A percentile compares a stretch with the other conserved stretches of the same genome.
Conservation (phyloP, 2,113 vertebrate genomes). For the Alces alces region DNA sequence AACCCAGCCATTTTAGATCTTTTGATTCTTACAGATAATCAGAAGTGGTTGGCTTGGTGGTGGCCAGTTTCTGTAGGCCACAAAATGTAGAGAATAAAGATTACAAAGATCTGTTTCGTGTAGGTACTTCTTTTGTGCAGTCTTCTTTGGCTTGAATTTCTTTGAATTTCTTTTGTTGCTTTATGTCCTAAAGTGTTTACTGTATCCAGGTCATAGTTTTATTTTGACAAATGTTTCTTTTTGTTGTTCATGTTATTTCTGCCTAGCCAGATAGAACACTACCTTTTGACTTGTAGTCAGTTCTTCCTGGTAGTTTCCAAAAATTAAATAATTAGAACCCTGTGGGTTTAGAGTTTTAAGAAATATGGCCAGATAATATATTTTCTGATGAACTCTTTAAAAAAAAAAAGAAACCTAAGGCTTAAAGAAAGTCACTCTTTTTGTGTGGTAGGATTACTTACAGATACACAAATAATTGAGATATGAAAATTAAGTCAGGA, state of each 20-base stretch:
- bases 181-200: neutral
- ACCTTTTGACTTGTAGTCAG: neutral
- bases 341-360: neutral
- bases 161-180: slow-evolving; percentile 27
- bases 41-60: neutral
- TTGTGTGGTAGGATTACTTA: neutral
- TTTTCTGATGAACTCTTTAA: neutral
- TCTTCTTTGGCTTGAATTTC: neutral
- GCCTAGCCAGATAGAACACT: neutral
- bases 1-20: neutral
- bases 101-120: neutral
- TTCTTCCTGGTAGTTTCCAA: neutral
- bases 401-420: neutral
- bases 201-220: neutral
- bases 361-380: neutral
- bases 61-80: neutral
- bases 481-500: neutral
- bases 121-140: neutral
- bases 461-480: neutral
- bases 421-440: neutral
- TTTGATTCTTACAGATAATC: neutral
- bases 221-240: neutral
- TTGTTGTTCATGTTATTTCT: slow-evolving; percentile 7
- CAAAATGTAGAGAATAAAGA: neutral
- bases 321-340: neutral